These are phyloP conservation scores for Baronia brevicornis DNA, from an alignment of 2,888 invertebrate species.

Conservation along the genomic window DNA sequence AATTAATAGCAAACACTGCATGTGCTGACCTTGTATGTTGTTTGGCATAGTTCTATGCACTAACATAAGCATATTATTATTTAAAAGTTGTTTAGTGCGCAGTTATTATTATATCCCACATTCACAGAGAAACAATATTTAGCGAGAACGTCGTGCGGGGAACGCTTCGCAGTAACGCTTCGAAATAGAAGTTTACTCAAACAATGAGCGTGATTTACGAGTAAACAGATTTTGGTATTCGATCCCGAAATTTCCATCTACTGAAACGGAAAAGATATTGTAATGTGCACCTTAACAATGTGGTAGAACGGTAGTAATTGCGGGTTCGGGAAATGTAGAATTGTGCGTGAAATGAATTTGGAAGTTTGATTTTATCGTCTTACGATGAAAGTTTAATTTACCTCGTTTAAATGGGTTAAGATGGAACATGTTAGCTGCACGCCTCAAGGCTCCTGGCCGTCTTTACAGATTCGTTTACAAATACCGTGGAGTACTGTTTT, in stretches of 20 bases:
- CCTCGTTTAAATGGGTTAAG: constrained; percentile 37
- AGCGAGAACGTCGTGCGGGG: constrained; percentile 38
- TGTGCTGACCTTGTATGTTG: no score
- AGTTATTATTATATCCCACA: constrained; percentile 44
- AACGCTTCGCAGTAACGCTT: constrained; percentile 58
- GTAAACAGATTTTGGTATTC: constrained; percentile 59
- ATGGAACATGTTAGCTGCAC: constrained; percentile 60
- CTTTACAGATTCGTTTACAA: constrained; percentile 58
- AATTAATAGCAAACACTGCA: no score
- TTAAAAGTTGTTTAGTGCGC: constrained; percentile 32
- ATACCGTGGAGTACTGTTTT: constrained; percentile 55
- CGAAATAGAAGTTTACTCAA: constrained; percentile 69
- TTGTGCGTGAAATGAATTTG: constrained; percentile 26
- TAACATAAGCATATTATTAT: constrained; percentile 23
- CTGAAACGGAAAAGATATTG: constrained; percentile 11
- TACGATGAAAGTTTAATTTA: constrained; percentile 32
- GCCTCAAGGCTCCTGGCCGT: constrained; percentile 54
- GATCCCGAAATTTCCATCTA: constrained; percentile 39
- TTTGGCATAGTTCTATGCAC: constrained; percentile 8
- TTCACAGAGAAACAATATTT: constrained; percentile 53
- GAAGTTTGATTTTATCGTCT: constrained; percentile 31
- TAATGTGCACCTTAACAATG: constrained; percentile 32
- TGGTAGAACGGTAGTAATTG: constrained; percentile 29
- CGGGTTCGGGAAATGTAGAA: constrained; percentile 15
- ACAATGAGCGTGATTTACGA: constrained; percentile 70